Percentiles rank a stretch among this genome's conserved stretches.
Conservation (phyloP, 1,140 invertebrate genomes). For the Pseudomyrmex concolor region DNA sequence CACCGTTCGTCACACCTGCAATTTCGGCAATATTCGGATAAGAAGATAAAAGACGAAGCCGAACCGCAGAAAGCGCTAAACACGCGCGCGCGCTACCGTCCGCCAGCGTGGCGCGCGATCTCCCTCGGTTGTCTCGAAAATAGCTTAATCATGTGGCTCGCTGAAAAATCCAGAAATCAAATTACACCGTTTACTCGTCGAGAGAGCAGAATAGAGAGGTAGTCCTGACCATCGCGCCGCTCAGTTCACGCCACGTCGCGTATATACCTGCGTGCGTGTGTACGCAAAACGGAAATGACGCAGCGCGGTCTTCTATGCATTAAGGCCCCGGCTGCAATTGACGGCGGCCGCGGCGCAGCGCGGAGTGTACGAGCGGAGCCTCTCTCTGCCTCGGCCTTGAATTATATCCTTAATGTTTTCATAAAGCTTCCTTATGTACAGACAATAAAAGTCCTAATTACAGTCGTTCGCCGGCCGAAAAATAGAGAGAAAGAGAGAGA, state of each 20-base stretch:
- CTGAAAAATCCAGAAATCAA: constrained; percentile 63
- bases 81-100: background rate
- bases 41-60: background rate
- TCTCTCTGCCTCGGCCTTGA: constrained; percentile 63
- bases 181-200: constrained; percentile 52
- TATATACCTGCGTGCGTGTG: constrained; percentile 20
- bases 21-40: background rate
- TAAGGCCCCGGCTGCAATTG: constrained; percentile 63
- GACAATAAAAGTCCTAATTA: constrained; percentile 80
- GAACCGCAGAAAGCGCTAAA: constrained; percentile 2
- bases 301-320: constrained; percentile 59
- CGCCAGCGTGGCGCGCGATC: background rate
- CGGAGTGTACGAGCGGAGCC: constrained; percentile 37
- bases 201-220: constrained; percentile 25
- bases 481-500: constrained; percentile 9
- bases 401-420: constrained; percentile 80
- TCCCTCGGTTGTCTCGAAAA: constrained; percentile 40
- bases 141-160: constrained; percentile 66
- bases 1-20: too few relatives aligned
- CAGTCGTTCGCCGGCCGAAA: constrained; percentile 65
- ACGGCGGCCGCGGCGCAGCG: constrained; percentile 35
- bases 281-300: constrained; percentile 79
- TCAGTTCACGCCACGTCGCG: constrained; percentile 9
- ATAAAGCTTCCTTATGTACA: constrained; percentile 78
- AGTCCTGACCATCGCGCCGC: background rate